Base-by-base conservation (phyloP, 1,140 invertebrate species). In the Saxidomus purpurata region DNA sequence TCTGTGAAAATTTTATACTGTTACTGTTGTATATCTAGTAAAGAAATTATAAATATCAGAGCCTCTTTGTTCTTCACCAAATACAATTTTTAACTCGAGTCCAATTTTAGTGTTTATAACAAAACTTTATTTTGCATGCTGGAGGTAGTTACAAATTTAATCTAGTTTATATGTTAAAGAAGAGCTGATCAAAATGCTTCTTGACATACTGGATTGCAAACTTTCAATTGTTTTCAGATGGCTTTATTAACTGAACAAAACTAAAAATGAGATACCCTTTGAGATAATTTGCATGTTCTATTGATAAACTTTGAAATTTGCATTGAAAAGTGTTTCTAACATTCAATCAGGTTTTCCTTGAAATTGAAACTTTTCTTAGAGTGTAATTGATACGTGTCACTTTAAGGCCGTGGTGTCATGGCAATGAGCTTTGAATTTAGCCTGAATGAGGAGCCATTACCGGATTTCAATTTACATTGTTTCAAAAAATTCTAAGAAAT, bases 281-380 rank as follows among this genome's bases (percentile, higher is more conserved):
- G 40, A 88, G 40, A 79, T 81, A 88, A 81, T 88, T 88, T 88
- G 76, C 77, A 88, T 88, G 86, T 81, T 80, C 55, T 63, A 69
- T 52, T 88, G 77, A 88, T 88, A 88, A 80, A 79, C 76, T 88
- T 81, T 88, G 61, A 81, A 77, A 88, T 88, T 88, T 88, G 77
- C 86, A 88, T 88, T 81, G 77, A 80, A 88, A 88, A 88, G 38
- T 79, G 61, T 88, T 88, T 88, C 71, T 69, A 88, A 69, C 43
- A 67, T 88, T 80, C 43, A 67, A 79, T 59, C 61, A n/a, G 43
- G 13, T 49, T 52, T 69, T 40, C 52, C 74, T 36, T 38, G 28
- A 81, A 88, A 81, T 88, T 80, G 77, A 63, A 81, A 40, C 77
- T 81, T 88, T 88, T 80, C 55, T 69, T 80, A 47, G 61, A 81